Evolutionary conservation across 2,888 invertebrate species (phyloP), one percentile per base, ranked within the genome.

Genomic region (Cybosia mesomella): DNA sequence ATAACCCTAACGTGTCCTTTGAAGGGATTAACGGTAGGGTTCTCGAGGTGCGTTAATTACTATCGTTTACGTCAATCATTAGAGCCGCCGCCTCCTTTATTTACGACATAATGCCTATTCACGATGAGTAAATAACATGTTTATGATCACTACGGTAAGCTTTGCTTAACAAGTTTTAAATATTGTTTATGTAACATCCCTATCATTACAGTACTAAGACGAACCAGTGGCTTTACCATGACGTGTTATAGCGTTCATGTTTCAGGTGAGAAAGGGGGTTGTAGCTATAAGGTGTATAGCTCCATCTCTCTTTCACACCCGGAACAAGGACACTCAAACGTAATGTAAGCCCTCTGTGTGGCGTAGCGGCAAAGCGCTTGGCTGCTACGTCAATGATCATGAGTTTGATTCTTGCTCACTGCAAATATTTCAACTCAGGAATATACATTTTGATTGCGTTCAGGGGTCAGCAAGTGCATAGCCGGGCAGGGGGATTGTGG

Each of bases 1-100:
- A 22, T 83, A 84, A 72, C 86, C 83, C 84, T 85, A 81, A 11
- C 65, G 55, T 59, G 68, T 79, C 73, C 84, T 87, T 88, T 88
- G 88, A 87, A 84, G 86, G 85, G 86, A 87, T 88, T 87, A 88
- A 67, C 72, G 69, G 73, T 72, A 72, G 81, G 83, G 83, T 81
- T 79, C 80, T 87, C 78, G 71, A 79, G 81, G 81, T 85, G 83
- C 84, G 87, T 87, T 90, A 90, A 89, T 89, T 90, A 90, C 85
- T 87, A 83, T 68, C 82, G 77, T 80, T 82, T 75, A 79, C 83
- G 81, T 83, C 85, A 81, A 83, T 87, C 83, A 85, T 85, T 87
- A 85, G 83, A 72, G 76, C 78, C 75, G 73, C 67, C 84, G 79
- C 83, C 81, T 82, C 84, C 84, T 85, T 86, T 87, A 85, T 84